A percentile compares a stretch with the other conserved stretches of the same genome.
These are phyloP conservation scores for Passer montanus DNA, from an alignment of 2,113 vertebrate species.

Conservation along the genomic window DNA sequence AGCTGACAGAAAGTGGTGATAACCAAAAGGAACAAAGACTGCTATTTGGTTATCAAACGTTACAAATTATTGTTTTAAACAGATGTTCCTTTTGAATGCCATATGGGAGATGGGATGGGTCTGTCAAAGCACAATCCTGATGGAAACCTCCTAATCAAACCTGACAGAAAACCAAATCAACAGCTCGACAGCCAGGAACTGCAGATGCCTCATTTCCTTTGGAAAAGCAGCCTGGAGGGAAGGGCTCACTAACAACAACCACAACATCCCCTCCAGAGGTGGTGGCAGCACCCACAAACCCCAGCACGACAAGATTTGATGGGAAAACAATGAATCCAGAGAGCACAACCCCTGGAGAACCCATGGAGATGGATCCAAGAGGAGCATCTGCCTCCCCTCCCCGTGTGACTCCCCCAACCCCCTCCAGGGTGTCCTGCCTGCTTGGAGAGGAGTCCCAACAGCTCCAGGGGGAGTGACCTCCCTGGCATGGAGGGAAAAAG, in stretches of 20 bases:
- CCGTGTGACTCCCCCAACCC: background rate
- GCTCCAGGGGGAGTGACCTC: background rate
- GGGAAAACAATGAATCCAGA: background rate
- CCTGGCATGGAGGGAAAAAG: fast-evolving
- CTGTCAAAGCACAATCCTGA: background rate
- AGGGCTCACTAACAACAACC: background rate
- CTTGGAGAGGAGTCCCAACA: background rate
- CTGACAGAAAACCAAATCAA: background rate
- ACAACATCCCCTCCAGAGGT: fast-evolving
- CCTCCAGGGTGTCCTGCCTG: fast-evolving
- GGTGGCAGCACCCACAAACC: background rate
- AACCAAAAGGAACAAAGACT: background rate
- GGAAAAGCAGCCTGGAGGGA: background rate
- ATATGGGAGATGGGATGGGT: background rate
- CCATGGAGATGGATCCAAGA: background rate
- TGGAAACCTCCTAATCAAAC: background rate
- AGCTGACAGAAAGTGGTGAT: background rate
- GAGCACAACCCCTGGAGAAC: fast-evolving
- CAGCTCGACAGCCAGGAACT: background rate
- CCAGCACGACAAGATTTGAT: fast-evolving
- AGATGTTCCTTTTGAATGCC: background rate
- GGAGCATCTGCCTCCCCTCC: background rate
- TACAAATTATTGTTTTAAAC: background rate
- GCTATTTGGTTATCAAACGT: background rate
- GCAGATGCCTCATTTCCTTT: background rate